Conservation (phyloP, 1,140 invertebrate genomes). For the Heliconius hewitsoni region DNA sequence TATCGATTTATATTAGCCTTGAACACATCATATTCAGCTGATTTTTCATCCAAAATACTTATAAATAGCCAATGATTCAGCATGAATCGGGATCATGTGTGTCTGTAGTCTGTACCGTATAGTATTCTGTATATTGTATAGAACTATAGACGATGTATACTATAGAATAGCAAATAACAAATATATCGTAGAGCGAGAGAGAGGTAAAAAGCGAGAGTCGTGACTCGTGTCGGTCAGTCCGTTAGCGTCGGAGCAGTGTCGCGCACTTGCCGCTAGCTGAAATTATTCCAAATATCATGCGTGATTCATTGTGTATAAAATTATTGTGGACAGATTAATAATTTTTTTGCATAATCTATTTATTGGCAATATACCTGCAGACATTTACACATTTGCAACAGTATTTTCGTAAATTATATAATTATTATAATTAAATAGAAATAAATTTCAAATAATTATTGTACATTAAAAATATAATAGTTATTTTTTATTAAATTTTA, state of each 20-base stretch:
- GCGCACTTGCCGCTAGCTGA: constrained; percentile 13
- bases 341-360: not conserved
- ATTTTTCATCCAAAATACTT: not conserved
- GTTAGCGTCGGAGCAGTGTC: constrained; percentile 21
- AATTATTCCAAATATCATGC: constrained; percentile 9
- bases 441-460: not conserved
- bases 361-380: not conserved
- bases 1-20: no score
- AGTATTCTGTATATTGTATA: not conserved
- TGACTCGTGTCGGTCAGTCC: constrained; percentile 21
- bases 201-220: constrained; percentile 16
- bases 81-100: constrained; percentile 31
- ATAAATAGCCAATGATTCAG: constrained; percentile 32
- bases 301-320: constrained; percentile 5
- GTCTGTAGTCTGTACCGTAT: not conserved
- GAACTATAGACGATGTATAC: not conserved
- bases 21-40: not conserved
- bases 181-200: constrained; percentile 29
- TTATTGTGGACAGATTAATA: not conserved
- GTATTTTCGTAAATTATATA: not conserved
- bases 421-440: not conserved
- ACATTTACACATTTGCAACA: not conserved
- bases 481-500: not conserved
- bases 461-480: not conserved
- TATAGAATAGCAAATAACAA: not conserved